Evolutionary conservation across 2,888 invertebrate genomes (phyloP).

Genomic region (Thumatha senex): DNA sequence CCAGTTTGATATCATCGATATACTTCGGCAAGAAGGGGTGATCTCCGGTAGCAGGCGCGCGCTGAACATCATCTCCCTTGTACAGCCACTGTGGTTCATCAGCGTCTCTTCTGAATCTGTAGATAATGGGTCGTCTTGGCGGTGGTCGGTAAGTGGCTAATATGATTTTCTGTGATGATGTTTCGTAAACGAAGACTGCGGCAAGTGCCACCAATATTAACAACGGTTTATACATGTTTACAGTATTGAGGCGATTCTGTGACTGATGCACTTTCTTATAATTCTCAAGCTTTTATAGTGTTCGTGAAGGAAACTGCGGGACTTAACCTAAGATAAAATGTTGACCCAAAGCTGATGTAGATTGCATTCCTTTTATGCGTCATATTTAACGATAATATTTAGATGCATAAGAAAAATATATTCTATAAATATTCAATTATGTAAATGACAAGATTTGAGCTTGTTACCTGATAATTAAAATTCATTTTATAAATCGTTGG

Average conservation of each 20-base stretch:
- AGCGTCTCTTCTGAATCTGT: slow-evolving; percentile 6
- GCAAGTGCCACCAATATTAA: slow-evolving; percentile 10
- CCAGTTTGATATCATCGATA: slow-evolving; percentile 9
- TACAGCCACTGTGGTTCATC: slow-evolving; percentile 13
- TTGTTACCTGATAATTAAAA: too few species aligned
- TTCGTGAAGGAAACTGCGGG: not conserved
- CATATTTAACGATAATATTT: not conserved
- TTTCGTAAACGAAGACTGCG: slow-evolving; percentile 8
- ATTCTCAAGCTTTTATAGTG: not conserved
- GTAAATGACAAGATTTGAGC: too few species aligned
- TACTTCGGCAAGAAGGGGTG: slow-evolving; percentile 7
- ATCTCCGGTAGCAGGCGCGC: slow-evolving; percentile 6
- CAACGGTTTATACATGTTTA: slow-evolving; percentile 15
- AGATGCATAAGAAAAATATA: too few species aligned
- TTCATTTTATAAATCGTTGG: too few species aligned
- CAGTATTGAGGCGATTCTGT: not conserved
- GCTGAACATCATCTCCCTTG: slow-evolving; percentile 8
- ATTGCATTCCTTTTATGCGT: not conserved
- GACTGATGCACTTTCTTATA: not conserved
- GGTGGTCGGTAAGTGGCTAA: not conserved
- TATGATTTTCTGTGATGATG: slow-evolving; percentile 4
- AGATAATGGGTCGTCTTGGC: not conserved
- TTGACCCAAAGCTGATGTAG: not conserved
- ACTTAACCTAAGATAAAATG: not conserved
- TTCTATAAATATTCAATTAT: too few species aligned